Base-by-base conservation (phyloP, 2,888 invertebrate genomes). In the Orthosia cruda region DNA sequence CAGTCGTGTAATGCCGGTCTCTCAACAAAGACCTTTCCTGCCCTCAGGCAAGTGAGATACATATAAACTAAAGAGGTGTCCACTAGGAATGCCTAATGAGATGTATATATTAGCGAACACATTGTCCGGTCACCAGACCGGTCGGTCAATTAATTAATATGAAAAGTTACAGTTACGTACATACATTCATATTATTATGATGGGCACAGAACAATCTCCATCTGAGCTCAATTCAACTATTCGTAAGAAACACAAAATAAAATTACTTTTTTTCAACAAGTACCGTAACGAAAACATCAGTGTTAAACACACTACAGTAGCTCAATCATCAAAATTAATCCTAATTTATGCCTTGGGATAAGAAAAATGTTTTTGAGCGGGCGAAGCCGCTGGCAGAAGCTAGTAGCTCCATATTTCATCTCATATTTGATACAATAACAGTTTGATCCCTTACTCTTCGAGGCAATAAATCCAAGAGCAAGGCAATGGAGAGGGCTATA, bases 81-180 rank as follows among this genome's bases (percentile, higher is more conserved):
- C 68, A 55, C 79, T 63, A 76, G 40, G 70, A 74, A 65, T 74
- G 55, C n/a, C 71, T 79, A 79, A 87, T 85, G 71, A 87, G 75
- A 85, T 82, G 87, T 77, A 82, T 85, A 77, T 85, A 76, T 81
- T 85, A 75, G 79, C 58, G 58, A 65, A 61, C 72, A 78, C 72
- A 85, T 54, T 74, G 68, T 70, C 84, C 77, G 55, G 64, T 58
- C 57, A n/a, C 71, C 26, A 54, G 59, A 20, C 61, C 20, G 59
- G 13, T 47, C 3, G n/a, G n/a, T n/a, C n/a, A n/a, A n/a, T n/a
- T n/a, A n/a, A n/a, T n/a, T n/a, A n/a, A n/a, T n/a, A n/a, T n/a
- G n/a, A n/a, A n/a, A n/a, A n/a, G n/a, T n/a, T n/a, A n/a, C n/a
- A n/a, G n/a, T n/a, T n/a, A n/a, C n/a, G n/a, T n/a, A n/a, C n/a